phyloP scores from a whole-genome alignment of 2,888 invertebrate genomes.

The Pemphredon lugubris region DNA sequence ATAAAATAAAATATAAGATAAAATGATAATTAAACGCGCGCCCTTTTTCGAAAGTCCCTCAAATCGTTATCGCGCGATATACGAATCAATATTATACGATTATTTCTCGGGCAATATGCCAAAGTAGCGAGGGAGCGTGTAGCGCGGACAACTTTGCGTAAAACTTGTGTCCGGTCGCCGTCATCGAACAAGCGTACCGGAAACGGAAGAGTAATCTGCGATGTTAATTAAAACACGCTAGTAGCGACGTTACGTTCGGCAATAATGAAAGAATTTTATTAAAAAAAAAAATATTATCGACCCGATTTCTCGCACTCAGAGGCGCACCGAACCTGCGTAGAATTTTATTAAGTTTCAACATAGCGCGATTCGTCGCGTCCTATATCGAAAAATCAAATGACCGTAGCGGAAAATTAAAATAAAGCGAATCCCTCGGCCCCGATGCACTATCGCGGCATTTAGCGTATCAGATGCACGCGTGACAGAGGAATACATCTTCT shows the following conservation, averaged over 20 bases:
- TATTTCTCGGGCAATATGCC: slow-evolving; percentile 41
- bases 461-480: not conserved
- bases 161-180: slow-evolving; percentile 23
- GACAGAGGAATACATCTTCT: not conserved
- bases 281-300: too few species aligned
- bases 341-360: too few species aligned
- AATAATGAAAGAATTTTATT: too few species aligned
- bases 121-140: slow-evolving; percentile 49
- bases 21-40: not conserved
- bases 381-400: too few species aligned
- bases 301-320: too few species aligned
- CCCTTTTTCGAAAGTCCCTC: not conserved
- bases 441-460: not conserved
- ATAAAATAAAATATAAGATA: slow-evolving; percentile 5
- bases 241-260: not conserved
- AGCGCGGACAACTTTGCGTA: slow-evolving; percentile 40
- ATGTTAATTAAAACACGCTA: slow-evolving; percentile 15
- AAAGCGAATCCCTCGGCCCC: not conserved
- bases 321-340: too few species aligned
- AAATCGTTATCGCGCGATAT: slow-evolving; percentile 17
- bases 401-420: too few species aligned
- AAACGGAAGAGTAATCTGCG: not conserved
- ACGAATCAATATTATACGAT: slow-evolving; percentile 23
- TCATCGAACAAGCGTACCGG: slow-evolving; percentile 13
- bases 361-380: too few species aligned